These are phyloP conservation scores for Anoncus sp. DNA, from an alignment of 2,888 invertebrate genomes.

Conservation along the genomic window DNA sequence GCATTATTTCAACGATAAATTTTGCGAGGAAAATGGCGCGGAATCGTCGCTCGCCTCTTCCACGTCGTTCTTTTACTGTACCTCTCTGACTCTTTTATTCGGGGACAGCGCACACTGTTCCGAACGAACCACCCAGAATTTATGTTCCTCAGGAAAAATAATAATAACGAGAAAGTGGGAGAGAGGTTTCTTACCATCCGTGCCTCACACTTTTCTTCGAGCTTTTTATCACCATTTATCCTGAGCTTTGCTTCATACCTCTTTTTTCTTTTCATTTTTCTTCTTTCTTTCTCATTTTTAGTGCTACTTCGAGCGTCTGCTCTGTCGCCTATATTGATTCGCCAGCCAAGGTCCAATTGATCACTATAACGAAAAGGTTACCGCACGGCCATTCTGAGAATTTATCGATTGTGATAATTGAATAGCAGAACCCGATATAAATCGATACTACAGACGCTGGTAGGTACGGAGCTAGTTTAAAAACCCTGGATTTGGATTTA, in stretches of 20 bases:
- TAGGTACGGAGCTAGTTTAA: too few species aligned
- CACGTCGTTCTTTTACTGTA: conserved; percentile 33
- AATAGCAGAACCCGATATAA: too few species aligned
- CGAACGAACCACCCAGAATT: conserved; percentile 63
- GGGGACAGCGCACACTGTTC: conserved; percentile 18
- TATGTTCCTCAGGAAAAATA: conserved; percentile 65
- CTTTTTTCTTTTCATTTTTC: conserved; percentile 33
- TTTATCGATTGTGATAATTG: conserved; percentile 46
- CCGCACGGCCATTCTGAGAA: conserved; percentile 26
- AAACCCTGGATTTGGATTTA: not conserved
- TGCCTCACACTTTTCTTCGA: conserved; percentile 46
- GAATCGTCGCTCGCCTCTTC: conserved; percentile 65
- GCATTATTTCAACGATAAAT: conserved; percentile 77
- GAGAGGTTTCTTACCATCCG: conserved; percentile 53
- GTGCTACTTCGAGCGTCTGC: too few species aligned
- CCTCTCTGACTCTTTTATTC: conserved; percentile 42
- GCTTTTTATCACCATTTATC: conserved; percentile 50
- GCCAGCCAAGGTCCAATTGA: conserved; percentile 22
- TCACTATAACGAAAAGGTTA: conserved; percentile 20
- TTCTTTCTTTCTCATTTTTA: conserved; percentile 1
- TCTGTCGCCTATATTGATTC: conserved; percentile 5
- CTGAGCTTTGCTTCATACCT: conserved; percentile 41
- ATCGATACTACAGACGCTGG: too few species aligned
- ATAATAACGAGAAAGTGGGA: conserved; percentile 63
- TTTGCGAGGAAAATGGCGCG: conserved; percentile 71